phyloP scores from a whole-genome alignment of 2,797 vertebrate genomes.

The Botia kubotai region DNA sequence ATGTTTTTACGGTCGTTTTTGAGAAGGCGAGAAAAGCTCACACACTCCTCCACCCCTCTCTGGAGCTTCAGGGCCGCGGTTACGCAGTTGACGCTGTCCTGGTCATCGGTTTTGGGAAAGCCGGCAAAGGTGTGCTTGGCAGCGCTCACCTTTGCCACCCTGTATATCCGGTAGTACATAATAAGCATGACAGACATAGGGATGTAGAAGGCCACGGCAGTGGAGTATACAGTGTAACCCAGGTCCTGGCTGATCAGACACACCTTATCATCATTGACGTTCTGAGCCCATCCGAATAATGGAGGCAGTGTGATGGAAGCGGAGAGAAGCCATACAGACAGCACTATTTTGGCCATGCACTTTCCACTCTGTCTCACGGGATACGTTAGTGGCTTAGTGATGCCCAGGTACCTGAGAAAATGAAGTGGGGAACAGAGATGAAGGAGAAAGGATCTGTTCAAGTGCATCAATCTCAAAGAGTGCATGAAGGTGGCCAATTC shows the following conservation, averaged over 20 bases:
- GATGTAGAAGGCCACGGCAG: constrained; percentile 94
- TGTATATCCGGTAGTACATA: constrained; percentile 94
- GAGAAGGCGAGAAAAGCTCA: constrained; percentile 86
- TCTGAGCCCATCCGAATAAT: constrained; percentile 94
- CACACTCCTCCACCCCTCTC: constrained; percentile 82
- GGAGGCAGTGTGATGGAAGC: constrained; percentile 95
- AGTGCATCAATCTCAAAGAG: constrained; percentile 8
- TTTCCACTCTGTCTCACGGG: constrained; percentile 91
- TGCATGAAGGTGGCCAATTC: constrained; percentile 8
- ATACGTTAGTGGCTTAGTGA: constrained; percentile 85
- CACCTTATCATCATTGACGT: constrained; percentile 89
- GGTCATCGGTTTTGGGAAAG: constrained; percentile 77
- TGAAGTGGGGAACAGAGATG: neutral
- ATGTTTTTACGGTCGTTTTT: constrained; percentile 88
- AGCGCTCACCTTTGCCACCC: constrained; percentile 89
- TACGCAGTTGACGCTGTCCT: constrained; percentile 76
- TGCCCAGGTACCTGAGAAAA: neutral
- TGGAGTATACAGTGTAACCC: constrained; percentile 95
- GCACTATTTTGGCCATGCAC: constrained; percentile 94
- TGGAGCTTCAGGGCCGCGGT: constrained; percentile 85
- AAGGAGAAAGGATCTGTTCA: neutral
- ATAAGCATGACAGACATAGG: constrained; percentile 96
- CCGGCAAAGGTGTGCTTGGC: constrained; percentile 91
- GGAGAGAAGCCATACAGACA: constrained; percentile 93
- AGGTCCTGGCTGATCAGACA: constrained; percentile 96